These are phyloP conservation scores for Halichondria panicea DNA, from an alignment of 37 sponge, comb jelly and placozoan species.

Conservation along the genomic window DNA sequence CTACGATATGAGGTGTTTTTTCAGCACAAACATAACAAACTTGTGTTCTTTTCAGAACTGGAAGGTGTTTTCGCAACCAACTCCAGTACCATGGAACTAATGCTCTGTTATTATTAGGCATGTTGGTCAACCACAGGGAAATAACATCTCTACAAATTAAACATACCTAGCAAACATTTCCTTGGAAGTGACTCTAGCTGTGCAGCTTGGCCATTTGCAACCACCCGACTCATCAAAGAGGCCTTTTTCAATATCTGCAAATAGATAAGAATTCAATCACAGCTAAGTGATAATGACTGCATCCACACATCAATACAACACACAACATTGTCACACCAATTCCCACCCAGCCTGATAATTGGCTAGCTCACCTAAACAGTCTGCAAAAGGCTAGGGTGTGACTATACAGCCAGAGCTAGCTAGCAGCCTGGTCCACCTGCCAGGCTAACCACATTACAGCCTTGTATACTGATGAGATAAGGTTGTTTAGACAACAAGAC, in stretches of 20 bases:
- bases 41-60: too few species aligned
- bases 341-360: not conserved
- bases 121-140: not conserved
- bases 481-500: conserved; percentile 20
- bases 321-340: not conserved
- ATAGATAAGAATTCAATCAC: not conserved
- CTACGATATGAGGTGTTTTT: not conserved
- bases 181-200: conserved; percentile 4
- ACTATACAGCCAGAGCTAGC: not conserved
- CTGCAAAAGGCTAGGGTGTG: not conserved
- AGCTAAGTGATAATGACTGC: not conserved
- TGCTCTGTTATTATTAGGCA: not conserved
- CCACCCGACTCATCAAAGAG: conserved; percentile 4
- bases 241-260: conserved; percentile 9
- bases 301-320: not conserved
- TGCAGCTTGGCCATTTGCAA: conserved; percentile 59
- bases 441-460: conserved; percentile 6
- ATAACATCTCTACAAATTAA: too few species aligned
- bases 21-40: too few species aligned
- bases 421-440: not conserved
- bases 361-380: not conserved
- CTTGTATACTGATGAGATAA: conserved; percentile 46
- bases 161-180: conserved; percentile 12
- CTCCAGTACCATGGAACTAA: too few species aligned
- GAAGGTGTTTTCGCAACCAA: too few species aligned